phyloP scores from a whole-genome alignment of 2,888 invertebrate species.

The Leptopilina drosophilae region DNA sequence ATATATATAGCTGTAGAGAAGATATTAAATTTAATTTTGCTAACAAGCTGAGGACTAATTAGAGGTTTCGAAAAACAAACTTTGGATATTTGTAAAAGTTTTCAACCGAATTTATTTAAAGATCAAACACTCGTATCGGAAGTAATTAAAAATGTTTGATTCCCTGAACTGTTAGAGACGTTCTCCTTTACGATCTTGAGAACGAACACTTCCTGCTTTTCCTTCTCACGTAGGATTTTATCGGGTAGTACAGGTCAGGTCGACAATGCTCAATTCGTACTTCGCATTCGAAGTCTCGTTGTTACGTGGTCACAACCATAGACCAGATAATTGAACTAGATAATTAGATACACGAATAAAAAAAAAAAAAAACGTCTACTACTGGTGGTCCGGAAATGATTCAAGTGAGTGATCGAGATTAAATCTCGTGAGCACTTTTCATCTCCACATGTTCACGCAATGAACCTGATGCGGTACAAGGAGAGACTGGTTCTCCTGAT shows the following conservation, averaged over 20 bases:
- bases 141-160: constrained; percentile 5
- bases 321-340: constrained; percentile 36
- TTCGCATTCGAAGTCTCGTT: constrained; percentile 28
- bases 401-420: constrained; percentile 12
- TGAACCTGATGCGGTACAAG: neutral
- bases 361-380: neutral
- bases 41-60: too few relatives aligned
- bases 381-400: constrained; percentile 7
- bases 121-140: neutral
- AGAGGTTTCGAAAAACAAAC: too few relatives aligned
- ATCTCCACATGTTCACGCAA: constrained; percentile 25
- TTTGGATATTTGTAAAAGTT: neutral
- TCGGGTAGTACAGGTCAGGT: constrained; percentile 29
- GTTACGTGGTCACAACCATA: constrained; percentile 3
- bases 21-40: too few relatives aligned
- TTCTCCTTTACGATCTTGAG: constrained; percentile 38
- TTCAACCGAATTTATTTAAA: neutral
- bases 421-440: constrained; percentile 17
- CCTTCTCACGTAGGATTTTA: constrained; percentile 34
- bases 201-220: constrained; percentile 38
- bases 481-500: too few relatives aligned
- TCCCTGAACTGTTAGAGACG: constrained; percentile 15
- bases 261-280: constrained; percentile 39
- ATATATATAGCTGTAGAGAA: too few relatives aligned
- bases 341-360: constrained; percentile 36